phyloP scores from a whole-genome alignment of 2,113 vertebrate species.

The Nannospalax galili region DNA sequence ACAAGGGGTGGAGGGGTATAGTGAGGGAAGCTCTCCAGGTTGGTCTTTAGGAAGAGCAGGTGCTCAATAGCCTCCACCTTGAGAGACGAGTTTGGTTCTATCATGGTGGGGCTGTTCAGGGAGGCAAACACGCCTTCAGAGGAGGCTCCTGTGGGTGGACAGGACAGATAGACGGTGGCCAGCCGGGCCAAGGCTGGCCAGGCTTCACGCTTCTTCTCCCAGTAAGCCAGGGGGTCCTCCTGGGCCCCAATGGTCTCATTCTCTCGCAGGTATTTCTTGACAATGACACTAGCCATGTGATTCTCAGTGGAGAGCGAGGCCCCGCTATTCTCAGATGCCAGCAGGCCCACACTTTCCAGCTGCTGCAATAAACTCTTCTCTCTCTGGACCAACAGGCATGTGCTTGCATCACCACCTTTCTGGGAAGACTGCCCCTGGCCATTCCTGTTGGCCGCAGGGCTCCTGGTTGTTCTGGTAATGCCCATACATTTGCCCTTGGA shows the following conservation, averaged over 20 bases:
- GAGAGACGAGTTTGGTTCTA: neutral
- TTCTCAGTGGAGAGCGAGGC: slow-evolving; percentile 42
- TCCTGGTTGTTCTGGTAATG: fast-evolving
- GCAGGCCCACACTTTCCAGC: slow-evolving; percentile 60
- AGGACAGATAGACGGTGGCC: slow-evolving; percentile 63
- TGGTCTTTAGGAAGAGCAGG: slow-evolving; percentile 67
- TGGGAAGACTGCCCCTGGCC: neutral
- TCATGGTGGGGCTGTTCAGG: neutral
- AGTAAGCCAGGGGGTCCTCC: slow-evolving; percentile 68
- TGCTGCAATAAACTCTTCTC: slow-evolving; percentile 49
- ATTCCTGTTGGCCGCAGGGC: neutral
- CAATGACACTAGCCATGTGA: slow-evolving; percentile 51
- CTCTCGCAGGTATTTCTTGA: slow-evolving; percentile 62
- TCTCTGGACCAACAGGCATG: slow-evolving; percentile 4
- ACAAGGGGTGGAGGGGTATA: neutral
- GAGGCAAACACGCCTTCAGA: neutral
- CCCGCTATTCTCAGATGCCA: neutral
- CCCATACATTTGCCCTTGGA: fast-evolving
- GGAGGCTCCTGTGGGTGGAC: slow-evolving; percentile 30
- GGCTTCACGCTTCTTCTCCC: slow-evolving; percentile 48
- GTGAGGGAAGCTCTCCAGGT: slow-evolving; percentile 64
- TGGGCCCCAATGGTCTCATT: slow-evolving; percentile 48
- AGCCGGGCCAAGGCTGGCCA: slow-evolving; percentile 67
- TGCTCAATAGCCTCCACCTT: neutral
- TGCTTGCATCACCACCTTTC: fast-evolving